A percentile compares a stretch with the other conserved stretches of the same genome.
phyloP scores from a whole-genome alignment of 2,797 vertebrate genomes.

The Sebastes kiyomatsui region DNA sequence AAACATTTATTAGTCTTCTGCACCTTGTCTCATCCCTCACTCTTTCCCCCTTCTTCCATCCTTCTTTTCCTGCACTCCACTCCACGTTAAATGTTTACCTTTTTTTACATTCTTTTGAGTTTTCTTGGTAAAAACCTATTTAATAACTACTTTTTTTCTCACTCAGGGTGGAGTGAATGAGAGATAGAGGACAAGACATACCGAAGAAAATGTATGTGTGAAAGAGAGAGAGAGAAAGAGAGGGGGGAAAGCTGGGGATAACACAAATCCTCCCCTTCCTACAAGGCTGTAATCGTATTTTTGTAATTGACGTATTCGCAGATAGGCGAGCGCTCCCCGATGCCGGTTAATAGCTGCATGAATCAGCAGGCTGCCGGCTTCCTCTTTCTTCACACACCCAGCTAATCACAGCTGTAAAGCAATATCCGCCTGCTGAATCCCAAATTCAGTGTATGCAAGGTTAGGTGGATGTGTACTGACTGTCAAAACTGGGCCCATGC shows the following conservation, averaged over 20 bases:
- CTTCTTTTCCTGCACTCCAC: background rate
- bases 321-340: constrained; percentile 63
- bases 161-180: background rate
- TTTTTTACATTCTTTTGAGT: background rate
- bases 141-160: background rate
- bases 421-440: constrained; percentile 58
- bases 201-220: background rate
- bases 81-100: background rate
- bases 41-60: background rate
- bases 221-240: background rate
- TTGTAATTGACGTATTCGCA: constrained; percentile 72
- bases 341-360: constrained; percentile 62
- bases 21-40: background rate
- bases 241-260: constrained; percentile 35
- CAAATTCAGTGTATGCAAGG: constrained; percentile 37
- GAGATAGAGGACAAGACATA: constrained; percentile 4
- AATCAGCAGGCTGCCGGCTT: constrained; percentile 54
- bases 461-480: background rate
- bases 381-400: constrained; percentile 41
- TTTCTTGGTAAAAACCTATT: background rate
- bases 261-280: constrained; percentile 71
- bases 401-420: constrained; percentile 63
- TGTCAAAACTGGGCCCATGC: constrained; percentile 4
- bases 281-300: constrained; percentile 71
- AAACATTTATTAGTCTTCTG: background rate